These are phyloP conservation scores for Zingel zingel DNA, from an alignment of 2,113 vertebrate genomes.

Conservation along the genomic window DNA sequence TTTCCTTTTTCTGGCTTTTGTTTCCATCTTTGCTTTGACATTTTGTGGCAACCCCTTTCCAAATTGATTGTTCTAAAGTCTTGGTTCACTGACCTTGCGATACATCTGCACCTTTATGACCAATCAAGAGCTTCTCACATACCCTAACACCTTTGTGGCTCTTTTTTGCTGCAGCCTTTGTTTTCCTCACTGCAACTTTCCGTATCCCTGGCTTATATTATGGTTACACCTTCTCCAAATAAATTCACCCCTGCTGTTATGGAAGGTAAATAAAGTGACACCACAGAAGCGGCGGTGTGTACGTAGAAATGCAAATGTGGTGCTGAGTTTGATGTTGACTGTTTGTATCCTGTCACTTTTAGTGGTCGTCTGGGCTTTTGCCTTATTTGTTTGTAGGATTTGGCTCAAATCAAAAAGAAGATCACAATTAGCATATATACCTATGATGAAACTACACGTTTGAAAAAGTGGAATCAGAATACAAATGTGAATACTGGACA, in stretches of 20 bases:
- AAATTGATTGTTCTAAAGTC: constrained; percentile 41
- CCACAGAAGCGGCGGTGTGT: constrained; percentile 24
- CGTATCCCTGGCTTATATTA: constrained; percentile 33
- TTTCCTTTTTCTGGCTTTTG: constrained; percentile 37
- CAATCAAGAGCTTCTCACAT: constrained; percentile 25
- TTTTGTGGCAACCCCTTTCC: constrained; percentile 40
- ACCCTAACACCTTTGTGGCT: constrained; percentile 28
- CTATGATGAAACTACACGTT: constrained; percentile 10
- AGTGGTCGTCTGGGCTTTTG: constrained; percentile 26
- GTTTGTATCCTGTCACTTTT: constrained; percentile 29
- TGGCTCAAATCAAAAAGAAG: constrained; percentile 14
- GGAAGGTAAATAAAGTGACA: constrained; percentile 47
- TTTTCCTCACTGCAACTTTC: constrained; percentile 39
- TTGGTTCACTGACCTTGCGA: constrained; percentile 11
- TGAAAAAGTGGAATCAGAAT: not conserved
- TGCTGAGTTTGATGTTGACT: constrained; percentile 29
- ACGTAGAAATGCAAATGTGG: constrained; percentile 38
- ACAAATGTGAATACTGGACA: not conserved
- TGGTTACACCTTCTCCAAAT: constrained; percentile 58
- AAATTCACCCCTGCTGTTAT: constrained; percentile 48
- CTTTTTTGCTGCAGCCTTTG: constrained; percentile 24
- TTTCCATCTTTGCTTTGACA: constrained; percentile 48
- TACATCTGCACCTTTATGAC: constrained; percentile 34
- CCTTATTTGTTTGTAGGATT: constrained; percentile 33
- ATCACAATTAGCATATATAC: constrained; percentile 18